A percentile compares a stretch with the other conserved stretches of the same genome.
Conservation (phyloP, 2,113 vertebrate genomes). For the Odocoileus virginianus region DNA sequence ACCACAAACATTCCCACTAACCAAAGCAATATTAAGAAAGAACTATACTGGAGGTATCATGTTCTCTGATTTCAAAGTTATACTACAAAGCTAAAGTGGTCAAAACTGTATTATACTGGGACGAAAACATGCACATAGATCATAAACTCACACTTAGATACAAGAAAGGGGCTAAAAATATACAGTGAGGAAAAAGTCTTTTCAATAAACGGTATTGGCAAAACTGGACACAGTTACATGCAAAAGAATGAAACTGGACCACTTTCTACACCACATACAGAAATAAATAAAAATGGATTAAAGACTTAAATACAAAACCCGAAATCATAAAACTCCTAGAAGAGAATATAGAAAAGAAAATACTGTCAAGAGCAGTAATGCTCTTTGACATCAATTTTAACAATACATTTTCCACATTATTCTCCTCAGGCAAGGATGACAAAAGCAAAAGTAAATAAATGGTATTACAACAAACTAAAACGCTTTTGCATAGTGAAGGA, state of each 20-base stretch:
- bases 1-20: neutral
- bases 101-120: neutral
- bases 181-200: neutral
- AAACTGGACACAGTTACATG: neutral
- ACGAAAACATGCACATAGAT: neutral
- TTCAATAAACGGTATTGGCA: neutral
- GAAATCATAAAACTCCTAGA: neutral
- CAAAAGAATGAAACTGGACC: neutral
- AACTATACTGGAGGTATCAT: neutral
- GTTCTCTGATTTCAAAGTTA: neutral
- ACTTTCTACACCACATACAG: neutral
- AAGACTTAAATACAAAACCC: neutral
- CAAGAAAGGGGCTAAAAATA: neutral
- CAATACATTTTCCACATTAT: neutral
- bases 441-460: neutral
- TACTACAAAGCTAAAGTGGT: neutral
- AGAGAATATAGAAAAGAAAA: neutral
- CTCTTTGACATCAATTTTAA: neutral
- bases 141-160: neutral
- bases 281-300: neutral
- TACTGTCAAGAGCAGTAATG: neutral
- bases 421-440: neutral
- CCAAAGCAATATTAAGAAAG: neutral
- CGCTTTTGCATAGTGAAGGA: neutral
- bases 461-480: neutral